Percentiles rank a stretch among this genome's conserved stretches.
Conservation (phyloP, 1,140 invertebrate genomes). For the Drosophila suzukii region DNA sequence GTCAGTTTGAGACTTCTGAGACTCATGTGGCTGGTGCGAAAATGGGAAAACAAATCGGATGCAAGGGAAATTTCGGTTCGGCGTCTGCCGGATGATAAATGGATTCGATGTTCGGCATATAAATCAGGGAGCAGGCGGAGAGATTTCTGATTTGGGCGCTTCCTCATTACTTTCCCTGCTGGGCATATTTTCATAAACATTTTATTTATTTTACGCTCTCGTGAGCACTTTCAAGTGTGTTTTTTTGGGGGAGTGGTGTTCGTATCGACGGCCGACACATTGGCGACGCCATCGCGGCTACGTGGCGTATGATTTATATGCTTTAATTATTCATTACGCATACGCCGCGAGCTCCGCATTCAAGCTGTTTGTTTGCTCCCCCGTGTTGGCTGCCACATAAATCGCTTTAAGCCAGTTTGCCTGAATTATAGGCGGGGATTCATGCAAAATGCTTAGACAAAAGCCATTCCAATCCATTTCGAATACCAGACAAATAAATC, state of each 20-base stretch:
- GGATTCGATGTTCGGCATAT: slow-evolving; percentile 78
- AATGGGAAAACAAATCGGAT: slow-evolving; percentile 59
- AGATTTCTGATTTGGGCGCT: slow-evolving; percentile 54
- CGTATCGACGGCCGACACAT: slow-evolving; percentile 55
- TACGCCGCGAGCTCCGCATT: slow-evolving; percentile 28
- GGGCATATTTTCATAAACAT: slow-evolving; percentile 62
- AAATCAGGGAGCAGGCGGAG: slow-evolving; percentile 57
- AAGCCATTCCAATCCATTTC: slow-evolving; percentile 25
- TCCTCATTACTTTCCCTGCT: slow-evolving; percentile 49
- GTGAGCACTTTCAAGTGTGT: slow-evolving; percentile 68
- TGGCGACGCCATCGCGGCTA: slow-evolving; percentile 51
- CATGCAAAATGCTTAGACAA: slow-evolving; percentile 31
- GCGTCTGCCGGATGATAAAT: slow-evolving; percentile 70
- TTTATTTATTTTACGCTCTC: slow-evolving; percentile 69
- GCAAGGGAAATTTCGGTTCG: slow-evolving; percentile 39
- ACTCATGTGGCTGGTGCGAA: slow-evolving; percentile 34
- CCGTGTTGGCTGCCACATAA: slow-evolving; percentile 20
- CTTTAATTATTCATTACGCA: slow-evolving; percentile 76
- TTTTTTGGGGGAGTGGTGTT: slow-evolving; percentile 11
- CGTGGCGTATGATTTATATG: slow-evolving; percentile 76
- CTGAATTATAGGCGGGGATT: slow-evolving; percentile 28
- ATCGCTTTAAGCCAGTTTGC: slow-evolving; percentile 48
- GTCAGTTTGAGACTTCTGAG: slow-evolving; percentile 26
- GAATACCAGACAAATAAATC: slow-evolving; percentile 43
- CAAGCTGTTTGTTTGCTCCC: background rate